Base-by-base conservation (phyloP, 2,113 vertebrate genomes). In the Indicator maculatus region DNA sequence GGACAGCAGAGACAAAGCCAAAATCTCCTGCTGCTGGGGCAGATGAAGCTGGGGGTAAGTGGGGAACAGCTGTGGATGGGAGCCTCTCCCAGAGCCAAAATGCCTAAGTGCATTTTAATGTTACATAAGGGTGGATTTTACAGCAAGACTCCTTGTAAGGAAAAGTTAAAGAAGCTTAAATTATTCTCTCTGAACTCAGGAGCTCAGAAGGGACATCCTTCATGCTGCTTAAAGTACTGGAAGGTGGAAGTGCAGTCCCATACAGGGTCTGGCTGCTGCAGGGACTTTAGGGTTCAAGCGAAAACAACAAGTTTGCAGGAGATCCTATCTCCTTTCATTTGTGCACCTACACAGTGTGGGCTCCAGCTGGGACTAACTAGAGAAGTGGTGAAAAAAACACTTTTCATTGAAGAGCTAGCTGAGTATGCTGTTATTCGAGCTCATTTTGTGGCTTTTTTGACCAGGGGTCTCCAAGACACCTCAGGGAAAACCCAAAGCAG, bases 91-190 rank as follows among this genome's bases (percentile, higher is more conserved):
- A 0, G 31, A 52, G 81, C 26, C 20, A 5, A 2, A 39, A 1
- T 2, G 2, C 3, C 0, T 55, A 87, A 71, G 19, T 28, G 56
- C 14, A 4, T 88, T 76, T 83, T 73, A 69, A 76, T 31, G 47
- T 75, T 53, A 41, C 5, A 0, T 36, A 72, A 60, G 45, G 55
- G 33, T 15, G 23, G 70, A 80, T 52, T 88, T 85, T 19, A 70
- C 41, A 86, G 83, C 47, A 50, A 71, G 78, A 50, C 26, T 87
- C 33, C 39, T 56, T 52, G 71, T 56, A 63, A 89, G 58, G 73
- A 69, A 84, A 95, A 66, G 93, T 87, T 94, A 91, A 93, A 70
- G 56, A 36, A 86, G 53, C 53, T 92, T 75, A 72, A 84, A 84
- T 87, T 82, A 93, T 85, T 82, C 87, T 72, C 18, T 88, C 60